Percentiles rank a stretch among this genome's conserved stretches.
phyloP scores from a whole-genome alignment of 2,888 invertebrate genomes.

The Yponomeuta sedellus region DNA sequence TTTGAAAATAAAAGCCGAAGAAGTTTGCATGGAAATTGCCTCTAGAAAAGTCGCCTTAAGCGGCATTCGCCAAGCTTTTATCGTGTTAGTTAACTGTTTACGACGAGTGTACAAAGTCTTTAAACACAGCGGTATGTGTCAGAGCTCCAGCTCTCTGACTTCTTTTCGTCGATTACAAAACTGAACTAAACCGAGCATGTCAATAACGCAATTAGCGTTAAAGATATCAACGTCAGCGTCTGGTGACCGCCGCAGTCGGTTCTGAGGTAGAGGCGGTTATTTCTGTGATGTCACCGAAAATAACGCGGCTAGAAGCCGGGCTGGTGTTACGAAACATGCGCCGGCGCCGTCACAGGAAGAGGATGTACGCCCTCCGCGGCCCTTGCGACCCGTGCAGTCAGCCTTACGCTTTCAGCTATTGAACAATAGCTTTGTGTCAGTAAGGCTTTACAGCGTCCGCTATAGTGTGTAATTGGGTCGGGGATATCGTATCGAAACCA shows the following conservation, averaged over 20 bases:
- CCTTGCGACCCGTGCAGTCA: constrained; percentile 16
- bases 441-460: background rate
- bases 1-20: no score
- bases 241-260: constrained; percentile 49
- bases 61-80: background rate
- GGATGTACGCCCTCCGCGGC: constrained; percentile 50
- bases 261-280: constrained; percentile 67
- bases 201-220: constrained; percentile 72
- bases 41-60: no score
- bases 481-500: background rate
- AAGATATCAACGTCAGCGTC: constrained; percentile 69
- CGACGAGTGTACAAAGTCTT: background rate
- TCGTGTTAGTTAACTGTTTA: background rate
- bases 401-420: constrained; percentile 16
- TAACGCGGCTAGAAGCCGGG: constrained; percentile 47
- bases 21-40: no score
- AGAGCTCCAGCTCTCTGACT: constrained; percentile 11
- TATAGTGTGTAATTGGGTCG: background rate
- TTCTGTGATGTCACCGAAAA: constrained; percentile 73
- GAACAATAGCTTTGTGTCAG: constrained; percentile 17
- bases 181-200: constrained; percentile 44
- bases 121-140: background rate
- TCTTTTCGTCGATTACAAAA: constrained; percentile 40
- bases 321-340: constrained; percentile 62
- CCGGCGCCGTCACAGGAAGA: constrained; percentile 51